Evolutionary conservation across 2,797 vertebrate genomes (phyloP), one percentile per base, ranked within the genome.

Genomic region (Bradypus variegatus): DNA sequence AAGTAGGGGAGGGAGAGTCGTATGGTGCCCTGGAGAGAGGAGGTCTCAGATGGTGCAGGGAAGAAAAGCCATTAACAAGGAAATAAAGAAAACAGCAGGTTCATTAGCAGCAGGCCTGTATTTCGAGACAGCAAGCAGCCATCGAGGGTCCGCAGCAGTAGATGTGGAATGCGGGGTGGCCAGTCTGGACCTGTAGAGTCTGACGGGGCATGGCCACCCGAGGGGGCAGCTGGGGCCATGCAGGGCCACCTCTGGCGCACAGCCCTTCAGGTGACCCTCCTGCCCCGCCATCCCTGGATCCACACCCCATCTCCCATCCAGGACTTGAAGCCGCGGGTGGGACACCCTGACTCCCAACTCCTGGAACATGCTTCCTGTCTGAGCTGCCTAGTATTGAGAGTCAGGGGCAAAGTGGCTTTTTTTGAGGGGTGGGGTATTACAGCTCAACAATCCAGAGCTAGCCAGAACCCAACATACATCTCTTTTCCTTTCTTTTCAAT

Each of bases 331-430:
- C 58, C 9, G 2, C 2, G 3, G 96, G 89, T 93, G 93, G 88
- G 91, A 93, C 81, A 86, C 94, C 88, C 73, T 15, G 29, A 96
- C 96, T 96, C 92, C 91, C 93, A 94, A 93, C 86, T 86, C 87
- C 93, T 90, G 96, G 94, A 93, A 94, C 87, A 90, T 86, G 67
- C 96, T 96, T 97, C 95, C 95, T 93, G 96, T 94, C 88, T 8
- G 88, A 96, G 94, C 96, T 95, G 94, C 92, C 95, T 91, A 94
- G 94, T 93, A 94, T 92, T 95, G 91, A 84, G 88, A 85, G 93
- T 96, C 96, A 96, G 90, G 87, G 60, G 29, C 23, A 94, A 96
- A 96, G 85, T 85, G 95, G 95, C 93, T 96, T 50, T 50, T n/a
- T 50, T 12, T 7, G 48, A 93, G 1, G 9, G 25, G 31, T 55